These are phyloP conservation scores for Apocheima hispidaria DNA, from an alignment of 2,888 invertebrate species.

Conservation along the genomic window DNA sequence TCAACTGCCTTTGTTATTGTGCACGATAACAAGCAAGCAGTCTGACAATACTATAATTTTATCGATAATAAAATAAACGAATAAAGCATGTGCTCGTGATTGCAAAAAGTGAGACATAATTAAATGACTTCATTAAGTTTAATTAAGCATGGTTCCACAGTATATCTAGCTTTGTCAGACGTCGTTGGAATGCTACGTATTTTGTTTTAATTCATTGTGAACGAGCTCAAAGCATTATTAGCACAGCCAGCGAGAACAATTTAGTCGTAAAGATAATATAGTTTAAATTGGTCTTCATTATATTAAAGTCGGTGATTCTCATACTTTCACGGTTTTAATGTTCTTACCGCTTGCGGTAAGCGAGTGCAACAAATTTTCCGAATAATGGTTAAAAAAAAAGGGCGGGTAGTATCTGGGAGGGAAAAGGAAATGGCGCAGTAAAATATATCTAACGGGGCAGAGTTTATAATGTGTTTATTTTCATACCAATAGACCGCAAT, in stretches of 20 bases:
- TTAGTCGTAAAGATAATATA: constrained; percentile 61
- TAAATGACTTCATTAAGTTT: constrained; percentile 10
- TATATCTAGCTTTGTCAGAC: constrained; percentile 2
- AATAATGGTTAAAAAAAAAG: constrained; percentile 65
- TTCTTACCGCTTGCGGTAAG: constrained; percentile 72
- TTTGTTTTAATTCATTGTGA: constrained; percentile 11
- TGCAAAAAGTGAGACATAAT: constrained; percentile 14
- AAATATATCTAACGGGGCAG: constrained; percentile 47
- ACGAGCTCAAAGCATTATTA: constrained; percentile 33
- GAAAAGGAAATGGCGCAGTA: constrained; percentile 56
- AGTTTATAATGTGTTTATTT: constrained; percentile 53
- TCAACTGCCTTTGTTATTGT: constrained; percentile 26
- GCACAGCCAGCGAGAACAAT: constrained; percentile 53
- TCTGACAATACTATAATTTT: constrained; percentile 20
- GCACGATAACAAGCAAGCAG: constrained; percentile 25
- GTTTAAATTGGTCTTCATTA: constrained; percentile 80
- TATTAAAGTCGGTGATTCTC: constrained; percentile 68
- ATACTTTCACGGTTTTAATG: constrained; percentile 77
- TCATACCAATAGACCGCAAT: constrained; percentile 14
- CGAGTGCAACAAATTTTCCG: constrained; percentile 73
- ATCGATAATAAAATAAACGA: constrained; percentile 23
- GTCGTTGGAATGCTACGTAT: constrained; percentile 1
- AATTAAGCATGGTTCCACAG: constrained; percentile 4
- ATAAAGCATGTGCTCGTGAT: constrained; percentile 5
- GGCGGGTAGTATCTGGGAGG: constrained; percentile 53